These are phyloP conservation scores for Drosophila suboccidentalis DNA, from an alignment of 2,888 invertebrate genomes.

Conservation along the genomic window DNA sequence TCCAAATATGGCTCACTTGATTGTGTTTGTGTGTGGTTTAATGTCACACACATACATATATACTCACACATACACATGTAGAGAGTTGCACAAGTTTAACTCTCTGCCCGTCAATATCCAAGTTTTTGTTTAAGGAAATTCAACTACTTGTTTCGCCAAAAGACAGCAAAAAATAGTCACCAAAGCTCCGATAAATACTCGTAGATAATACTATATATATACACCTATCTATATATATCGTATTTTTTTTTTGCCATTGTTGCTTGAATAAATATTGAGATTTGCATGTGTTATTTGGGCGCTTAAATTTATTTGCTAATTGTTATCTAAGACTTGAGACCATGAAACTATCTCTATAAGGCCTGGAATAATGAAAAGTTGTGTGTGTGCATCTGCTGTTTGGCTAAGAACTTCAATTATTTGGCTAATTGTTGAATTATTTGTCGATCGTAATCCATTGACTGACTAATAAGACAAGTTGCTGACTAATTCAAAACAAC, in stretches of 20 bases:
- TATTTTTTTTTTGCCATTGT: constrained; percentile 36
- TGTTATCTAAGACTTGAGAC: constrained; percentile 57
- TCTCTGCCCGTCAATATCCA: constrained; percentile 74
- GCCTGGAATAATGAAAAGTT: constrained; percentile 22
- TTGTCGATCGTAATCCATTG: constrained; percentile 9
- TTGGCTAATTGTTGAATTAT: constrained; percentile 3
- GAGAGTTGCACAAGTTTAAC: constrained; percentile 61
- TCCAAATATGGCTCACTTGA: constrained; percentile 81
- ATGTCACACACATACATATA: constrained; percentile 60
- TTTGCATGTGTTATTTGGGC: constrained; percentile 58
- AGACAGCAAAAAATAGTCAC: constrained; percentile 65
- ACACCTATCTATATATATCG: constrained; percentile 6
- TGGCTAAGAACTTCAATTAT: constrained; percentile 14
- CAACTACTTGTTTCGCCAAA: constrained; percentile 80
- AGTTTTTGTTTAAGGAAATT: constrained; percentile 78
- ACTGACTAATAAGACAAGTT: constrained; percentile 35
- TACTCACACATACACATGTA: constrained; percentile 22
- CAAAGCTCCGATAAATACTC: constrained; percentile 52
- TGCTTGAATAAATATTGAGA: constrained; percentile 47
- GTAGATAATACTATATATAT: constrained; percentile 23
- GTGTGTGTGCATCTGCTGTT: constrained; percentile 25
- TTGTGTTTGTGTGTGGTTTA: constrained; percentile 80
- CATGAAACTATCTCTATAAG: constrained; percentile 26
- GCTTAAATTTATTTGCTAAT: constrained; percentile 66
- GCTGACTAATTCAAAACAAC: constrained; percentile 8